Conservation (phyloP, 1,140 invertebrate species). For the Drosophila ironensis region DNA sequence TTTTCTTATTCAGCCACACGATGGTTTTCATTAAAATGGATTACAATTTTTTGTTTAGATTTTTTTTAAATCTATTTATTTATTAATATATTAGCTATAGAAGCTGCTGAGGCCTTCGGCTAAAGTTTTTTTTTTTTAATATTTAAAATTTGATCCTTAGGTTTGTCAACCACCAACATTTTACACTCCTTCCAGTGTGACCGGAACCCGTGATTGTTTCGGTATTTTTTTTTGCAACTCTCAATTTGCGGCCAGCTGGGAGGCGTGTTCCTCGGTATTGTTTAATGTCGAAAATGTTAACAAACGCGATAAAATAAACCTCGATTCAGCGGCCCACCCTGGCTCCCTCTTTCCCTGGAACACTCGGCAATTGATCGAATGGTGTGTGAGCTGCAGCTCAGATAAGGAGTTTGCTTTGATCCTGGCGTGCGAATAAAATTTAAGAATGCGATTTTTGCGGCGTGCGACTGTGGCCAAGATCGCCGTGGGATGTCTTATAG, state of each 20-base stretch:
- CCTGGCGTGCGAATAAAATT: no score
- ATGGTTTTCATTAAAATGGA: background rate
- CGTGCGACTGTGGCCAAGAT: constrained; percentile 38
- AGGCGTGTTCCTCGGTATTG: no score
- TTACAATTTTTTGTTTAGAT: no score
- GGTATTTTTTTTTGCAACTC: background rate
- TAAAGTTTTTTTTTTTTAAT: no score
- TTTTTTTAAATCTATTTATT: no score
- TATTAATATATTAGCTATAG: no score
- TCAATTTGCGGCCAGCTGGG: constrained; percentile 3
- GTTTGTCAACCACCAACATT: background rate
- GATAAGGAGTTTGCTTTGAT: no score
- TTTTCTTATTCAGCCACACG: background rate
- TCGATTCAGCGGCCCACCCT: background rate
- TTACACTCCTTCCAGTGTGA: no score
- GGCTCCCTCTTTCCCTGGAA: no score
- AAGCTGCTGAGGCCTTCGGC: no score
- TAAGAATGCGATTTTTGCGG: constrained; percentile 37
- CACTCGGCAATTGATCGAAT: no score
- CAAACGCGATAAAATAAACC: constrained; percentile 7
- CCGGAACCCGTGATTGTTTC: background rate
- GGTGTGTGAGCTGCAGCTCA: no score
- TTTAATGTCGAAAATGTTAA: background rate
- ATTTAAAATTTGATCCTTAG: background rate
- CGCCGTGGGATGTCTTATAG: background rate